Conservation (phyloP, 1,140 invertebrate species). For the Lasioglossum albipes region DNA sequence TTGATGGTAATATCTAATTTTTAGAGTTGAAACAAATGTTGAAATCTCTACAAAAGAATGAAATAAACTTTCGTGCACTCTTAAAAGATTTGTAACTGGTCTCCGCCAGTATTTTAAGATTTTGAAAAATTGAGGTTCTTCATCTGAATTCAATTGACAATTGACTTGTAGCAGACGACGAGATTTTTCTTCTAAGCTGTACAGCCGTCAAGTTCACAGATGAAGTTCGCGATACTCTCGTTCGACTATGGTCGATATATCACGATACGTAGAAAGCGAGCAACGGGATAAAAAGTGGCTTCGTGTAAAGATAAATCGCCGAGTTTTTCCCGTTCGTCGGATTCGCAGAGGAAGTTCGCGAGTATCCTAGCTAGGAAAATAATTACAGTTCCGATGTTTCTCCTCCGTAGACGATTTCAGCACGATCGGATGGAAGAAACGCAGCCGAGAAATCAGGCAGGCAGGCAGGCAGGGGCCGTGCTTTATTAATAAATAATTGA, state of each 20-base stretch:
- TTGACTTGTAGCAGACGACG: too few species aligned
- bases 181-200: too few species aligned
- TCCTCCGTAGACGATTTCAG: slow-evolving; percentile 55
- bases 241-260: not conserved
- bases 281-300: slow-evolving; percentile 27
- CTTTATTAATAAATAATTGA: slow-evolving; percentile 69
- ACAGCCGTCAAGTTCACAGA: not conserved
- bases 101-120: too few species aligned
- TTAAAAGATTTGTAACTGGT: too few species aligned
- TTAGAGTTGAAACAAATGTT: too few species aligned
- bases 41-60: too few species aligned
- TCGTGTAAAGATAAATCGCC: slow-evolving; percentile 32
- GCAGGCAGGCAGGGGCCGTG: slow-evolving; percentile 15
- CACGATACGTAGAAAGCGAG: not conserved
- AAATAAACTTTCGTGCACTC: too few species aligned
- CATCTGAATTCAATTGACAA: too few species aligned
- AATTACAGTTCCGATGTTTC: slow-evolving; percentile 73
- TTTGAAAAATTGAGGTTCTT: too few species aligned
- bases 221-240: not conserved
- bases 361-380: slow-evolving; percentile 66
- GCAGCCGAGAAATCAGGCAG: not conserved
- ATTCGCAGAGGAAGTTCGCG: slow-evolving; percentile 57
- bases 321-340: slow-evolving; percentile 33
- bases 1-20: too few species aligned
- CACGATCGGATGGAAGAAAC: slow-evolving; percentile 23